Percentiles rank a stretch among this genome's conserved stretches.
These are phyloP conservation scores for Onychostoma macrolepis DNA, from an alignment of 2,113 vertebrate species.

Conservation along the genomic window DNA sequence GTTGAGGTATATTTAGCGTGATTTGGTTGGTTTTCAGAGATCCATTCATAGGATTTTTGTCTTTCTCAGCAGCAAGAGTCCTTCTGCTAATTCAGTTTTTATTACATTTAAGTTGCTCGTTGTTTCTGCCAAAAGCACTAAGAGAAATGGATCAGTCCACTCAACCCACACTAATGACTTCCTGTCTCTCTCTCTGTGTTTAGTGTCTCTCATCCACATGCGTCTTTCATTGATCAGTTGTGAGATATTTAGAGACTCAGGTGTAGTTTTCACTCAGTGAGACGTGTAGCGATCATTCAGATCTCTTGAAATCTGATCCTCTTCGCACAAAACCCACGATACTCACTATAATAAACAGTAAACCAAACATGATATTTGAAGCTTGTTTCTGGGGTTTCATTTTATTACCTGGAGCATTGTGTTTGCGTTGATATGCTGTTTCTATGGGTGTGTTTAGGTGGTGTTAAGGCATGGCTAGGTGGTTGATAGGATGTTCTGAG, in stretches of 20 bases:
- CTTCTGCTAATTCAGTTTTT: not conserved
- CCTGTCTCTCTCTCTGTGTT: not conserved
- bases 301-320: not conserved
- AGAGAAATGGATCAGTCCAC: slow-evolving; percentile 10
- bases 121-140: slow-evolving; percentile 11
- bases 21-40: not conserved
- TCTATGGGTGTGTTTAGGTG: not conserved
- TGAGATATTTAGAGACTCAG: not conserved
- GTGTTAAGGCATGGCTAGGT: not conserved
- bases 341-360: not conserved
- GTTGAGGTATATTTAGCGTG: not conserved
- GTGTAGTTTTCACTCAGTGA: slow-evolving; percentile 8
- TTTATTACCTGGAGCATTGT: not conserved
- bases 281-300: not conserved
- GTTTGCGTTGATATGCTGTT: not conserved
- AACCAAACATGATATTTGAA: not conserved
- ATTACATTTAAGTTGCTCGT: not conserved
- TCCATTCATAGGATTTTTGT: not conserved
- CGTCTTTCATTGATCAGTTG: not conserved
- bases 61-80: not conserved
- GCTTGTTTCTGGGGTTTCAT: not conserved
- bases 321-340: not conserved
- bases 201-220: not conserved
- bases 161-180: not conserved
- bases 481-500: too few species aligned